Evolutionary conservation across 2,797 vertebrate species (phyloP), one percentile per base, ranked within the genome.

Genomic region (Synanceia verrucosa): DNA sequence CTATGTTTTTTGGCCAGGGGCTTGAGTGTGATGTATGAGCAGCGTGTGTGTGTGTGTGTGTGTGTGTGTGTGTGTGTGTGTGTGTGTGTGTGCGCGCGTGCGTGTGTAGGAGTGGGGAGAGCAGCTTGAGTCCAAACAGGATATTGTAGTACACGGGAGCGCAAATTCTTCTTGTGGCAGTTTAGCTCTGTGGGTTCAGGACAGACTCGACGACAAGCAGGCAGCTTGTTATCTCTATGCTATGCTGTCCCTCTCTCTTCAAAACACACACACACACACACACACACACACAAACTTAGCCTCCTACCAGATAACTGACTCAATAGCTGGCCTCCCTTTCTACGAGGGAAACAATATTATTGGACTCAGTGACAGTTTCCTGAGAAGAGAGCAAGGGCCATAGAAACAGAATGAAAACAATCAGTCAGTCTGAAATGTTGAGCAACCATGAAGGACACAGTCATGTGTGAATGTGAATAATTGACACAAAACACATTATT

Each of bases 131-230:
- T 81, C 86, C 88, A 89, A 91, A 93, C 92, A 92, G 90, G 91
- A 94, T 92, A 92, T 91, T 92, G 89, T 91, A 85, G 83, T 87
- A 91, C 85, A 91, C 76, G 36, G 86, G 71, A 83, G 82, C 79
- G 84, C 78, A 78, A 81, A 89, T 86, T 91, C 71, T 79, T 87
- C 83, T 80, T 78, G 84, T 55, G 41, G 83, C 83, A 79, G 53
- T 88, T 87, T 87, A 75, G 73, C 84, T 87, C 72, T 69, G 56
- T 71, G 73, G 68, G 66, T 76, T 85, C 76, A 89, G 78, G 81
- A 86, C 55, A 57, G 73, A 46, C 46, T 74, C n/a, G 12, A 66
- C 62, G 50, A 82, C 83, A 86, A 69, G 78, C 69, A 81, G 65
- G 55, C 76, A 73, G 31, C 72, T n/a, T n/a, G n/a, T n/a, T n/a